Conservation (phyloP, 2,113 vertebrate species). For the Epinephelus cyanopodus region DNA sequence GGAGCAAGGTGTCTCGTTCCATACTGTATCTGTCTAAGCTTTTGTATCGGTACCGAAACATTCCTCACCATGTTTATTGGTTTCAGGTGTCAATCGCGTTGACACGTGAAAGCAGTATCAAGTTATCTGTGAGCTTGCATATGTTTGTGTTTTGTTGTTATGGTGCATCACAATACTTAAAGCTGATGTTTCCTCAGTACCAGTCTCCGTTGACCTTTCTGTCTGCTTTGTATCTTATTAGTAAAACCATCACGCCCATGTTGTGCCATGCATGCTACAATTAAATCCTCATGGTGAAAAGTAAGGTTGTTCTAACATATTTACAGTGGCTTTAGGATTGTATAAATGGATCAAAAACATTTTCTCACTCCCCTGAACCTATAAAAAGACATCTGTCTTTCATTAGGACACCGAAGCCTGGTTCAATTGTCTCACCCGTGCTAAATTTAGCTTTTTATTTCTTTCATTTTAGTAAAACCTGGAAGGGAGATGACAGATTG, state of each 20-base stretch:
- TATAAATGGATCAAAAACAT: constrained; percentile 38
- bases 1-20: constrained; percentile 69
- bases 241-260: not conserved
- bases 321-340: constrained; percentile 1
- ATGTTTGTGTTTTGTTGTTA: constrained; percentile 33
- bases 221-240: constrained; percentile 7
- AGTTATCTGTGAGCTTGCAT: constrained; percentile 33
- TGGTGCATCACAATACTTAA: constrained; percentile 20
- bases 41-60: constrained; percentile 55
- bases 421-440: constrained; percentile 33
- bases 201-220: constrained; percentile 1
- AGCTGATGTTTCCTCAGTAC: not conserved
- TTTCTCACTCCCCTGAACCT: constrained; percentile 25
- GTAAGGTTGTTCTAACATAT: constrained; percentile 5
- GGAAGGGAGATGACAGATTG: constrained; percentile 53
- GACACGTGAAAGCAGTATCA: constrained; percentile 46
- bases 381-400: constrained; percentile 58
- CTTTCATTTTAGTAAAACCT: constrained; percentile 55
- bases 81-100: constrained; percentile 57
- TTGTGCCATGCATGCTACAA: constrained; percentile 7
- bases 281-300: constrained; percentile 3
- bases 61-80: constrained; percentile 55
- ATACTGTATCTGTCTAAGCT: constrained; percentile 37
- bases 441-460: constrained; percentile 61
- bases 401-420: constrained; percentile 25